Conservation (phyloP, 2,888 invertebrate genomes). For the Hypomecis punctinalis region DNA sequence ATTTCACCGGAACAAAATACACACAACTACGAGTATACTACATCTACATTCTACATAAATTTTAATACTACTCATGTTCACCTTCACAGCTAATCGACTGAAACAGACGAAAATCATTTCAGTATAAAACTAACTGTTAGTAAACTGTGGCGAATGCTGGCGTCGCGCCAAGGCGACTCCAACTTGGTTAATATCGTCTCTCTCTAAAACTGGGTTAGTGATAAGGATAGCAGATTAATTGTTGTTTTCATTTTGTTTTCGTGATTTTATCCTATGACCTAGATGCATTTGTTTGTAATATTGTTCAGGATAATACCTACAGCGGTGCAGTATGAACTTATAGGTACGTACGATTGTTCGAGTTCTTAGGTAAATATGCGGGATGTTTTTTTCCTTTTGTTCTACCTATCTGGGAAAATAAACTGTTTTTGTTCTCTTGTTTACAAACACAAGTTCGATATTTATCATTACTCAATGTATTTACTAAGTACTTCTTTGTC, state of each 20-base stretch:
- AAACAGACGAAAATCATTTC: constrained; percentile 30
- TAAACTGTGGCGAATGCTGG: constrained; percentile 20
- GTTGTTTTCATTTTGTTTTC: constrained; percentile 22
- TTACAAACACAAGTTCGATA: too few species aligned
- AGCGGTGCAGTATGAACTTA: too few species aligned
- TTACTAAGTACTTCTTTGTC: too few species aligned
- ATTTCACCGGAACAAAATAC: constrained; percentile 21
- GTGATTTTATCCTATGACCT: constrained; percentile 16
- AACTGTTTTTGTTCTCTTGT: too few species aligned
- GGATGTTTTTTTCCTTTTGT: too few species aligned
- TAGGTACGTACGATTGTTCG: too few species aligned
- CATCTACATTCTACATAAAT: constrained; percentile 3
- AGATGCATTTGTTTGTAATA: constrained; percentile 2
- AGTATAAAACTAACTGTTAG: constrained; percentile 17
- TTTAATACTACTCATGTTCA: constrained; percentile 26
- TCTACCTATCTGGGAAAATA: too few species aligned
- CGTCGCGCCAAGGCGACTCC: constrained; percentile 21
- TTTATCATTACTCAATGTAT: too few species aligned
- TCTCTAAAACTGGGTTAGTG: constrained; percentile 11
- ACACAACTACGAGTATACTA: background rate
- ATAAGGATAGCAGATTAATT: constrained; percentile 16
- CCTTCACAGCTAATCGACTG: constrained; percentile 36
- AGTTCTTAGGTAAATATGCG: too few species aligned
- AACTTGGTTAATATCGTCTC: constrained; percentile 24
- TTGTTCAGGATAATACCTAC: too few species aligned